Percentiles rank a stretch among this genome's conserved stretches.
Evolutionary conservation across 2,888 invertebrate genomes (phyloP).

Genomic region (Drosophila neutralis): DNA sequence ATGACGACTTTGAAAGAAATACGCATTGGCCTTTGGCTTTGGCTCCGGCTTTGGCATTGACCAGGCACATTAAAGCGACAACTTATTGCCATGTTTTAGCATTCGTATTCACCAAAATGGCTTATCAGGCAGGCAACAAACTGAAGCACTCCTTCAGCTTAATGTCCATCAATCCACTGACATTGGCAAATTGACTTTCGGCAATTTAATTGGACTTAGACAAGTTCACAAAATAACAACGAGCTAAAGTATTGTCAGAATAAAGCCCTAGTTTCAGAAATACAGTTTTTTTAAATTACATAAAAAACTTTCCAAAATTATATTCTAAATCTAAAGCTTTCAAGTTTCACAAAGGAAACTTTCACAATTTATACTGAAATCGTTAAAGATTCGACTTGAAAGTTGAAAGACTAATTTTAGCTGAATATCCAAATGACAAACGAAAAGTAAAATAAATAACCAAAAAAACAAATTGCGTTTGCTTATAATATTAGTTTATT

Average conservation of each 20-base stretch:
- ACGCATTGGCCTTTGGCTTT: slow-evolving; percentile 62
- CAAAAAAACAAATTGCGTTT: not conserved
- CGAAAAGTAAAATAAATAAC: not conserved
- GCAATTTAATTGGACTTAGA: slow-evolving; percentile 20
- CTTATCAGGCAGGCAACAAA: slow-evolving; percentile 13
- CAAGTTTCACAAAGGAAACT: too few relatives aligned
- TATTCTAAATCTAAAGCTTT: not conserved
- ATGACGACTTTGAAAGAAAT: slow-evolving; percentile 72
- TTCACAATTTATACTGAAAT: not conserved
- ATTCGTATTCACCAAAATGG: slow-evolving; percentile 25
- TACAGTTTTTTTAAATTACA: not conserved
- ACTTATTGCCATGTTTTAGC: slow-evolving; percentile 53
- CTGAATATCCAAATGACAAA: not conserved
- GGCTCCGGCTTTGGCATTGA: slow-evolving; percentile 64
- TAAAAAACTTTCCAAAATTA: not conserved
- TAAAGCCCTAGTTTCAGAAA: not conserved
- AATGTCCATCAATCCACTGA: slow-evolving; percentile 50
- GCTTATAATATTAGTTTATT: not conserved
- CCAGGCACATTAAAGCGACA: slow-evolving; percentile 58
- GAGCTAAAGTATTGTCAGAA: not conserved
- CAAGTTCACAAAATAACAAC: not conserved
- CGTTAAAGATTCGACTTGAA: not conserved
- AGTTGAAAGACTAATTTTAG: not conserved
- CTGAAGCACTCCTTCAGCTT: slow-evolving; percentile 35
- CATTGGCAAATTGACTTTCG: slow-evolving; percentile 14